Evolutionary conservation across 2,797 vertebrate species (phyloP), one percentile per base, ranked within the genome.

Genomic region (Xenopus petersii): DNA sequence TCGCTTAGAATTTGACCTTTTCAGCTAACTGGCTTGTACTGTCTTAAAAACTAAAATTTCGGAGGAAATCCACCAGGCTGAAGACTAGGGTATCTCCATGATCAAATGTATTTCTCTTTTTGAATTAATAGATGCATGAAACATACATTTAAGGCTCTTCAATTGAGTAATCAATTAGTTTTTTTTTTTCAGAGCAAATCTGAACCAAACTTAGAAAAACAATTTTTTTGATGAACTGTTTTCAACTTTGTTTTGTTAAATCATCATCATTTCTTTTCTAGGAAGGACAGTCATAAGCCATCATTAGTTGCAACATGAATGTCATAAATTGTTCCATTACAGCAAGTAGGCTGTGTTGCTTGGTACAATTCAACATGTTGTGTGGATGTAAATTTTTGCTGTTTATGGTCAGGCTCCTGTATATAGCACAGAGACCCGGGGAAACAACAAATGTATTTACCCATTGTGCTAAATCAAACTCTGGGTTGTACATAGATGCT

Each of bases 301-400:
- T 86, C 86, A 85, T 93, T 85, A 90, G 89, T 91, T 91, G 87
- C 86, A 89, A 91, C 91, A 93, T 92, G 89, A 82, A 82, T 87
- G 84, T 86, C 90, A 91, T 92, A 82, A 89, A 15, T 89, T 91
- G 83, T 83, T 87, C 85, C 89, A 91, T 92, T 90, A 87, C 75
- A 84, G 83, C 82, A 86, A 88, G 78, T 89, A 89, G 86, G 89
- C 71, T 86, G 85, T 91, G 84, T 90, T 87, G 82, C 86, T 5
- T 83, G 80, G 78, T 88, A 92, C 85, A 89, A 83, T 85, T 83
- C 82, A 82, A 1, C 84, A 82, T 83, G 83, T 87, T 82, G 68
- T 88, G 77, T 92, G 83, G 82, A 80, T 87, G 81, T 84, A 71
- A 82, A 80, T 85, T 84, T 86, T 16, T 65, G 62, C 21, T 24